Conservation (phyloP, 2,113 vertebrate genomes). For the Thalassoma bifasciatum region DNA sequence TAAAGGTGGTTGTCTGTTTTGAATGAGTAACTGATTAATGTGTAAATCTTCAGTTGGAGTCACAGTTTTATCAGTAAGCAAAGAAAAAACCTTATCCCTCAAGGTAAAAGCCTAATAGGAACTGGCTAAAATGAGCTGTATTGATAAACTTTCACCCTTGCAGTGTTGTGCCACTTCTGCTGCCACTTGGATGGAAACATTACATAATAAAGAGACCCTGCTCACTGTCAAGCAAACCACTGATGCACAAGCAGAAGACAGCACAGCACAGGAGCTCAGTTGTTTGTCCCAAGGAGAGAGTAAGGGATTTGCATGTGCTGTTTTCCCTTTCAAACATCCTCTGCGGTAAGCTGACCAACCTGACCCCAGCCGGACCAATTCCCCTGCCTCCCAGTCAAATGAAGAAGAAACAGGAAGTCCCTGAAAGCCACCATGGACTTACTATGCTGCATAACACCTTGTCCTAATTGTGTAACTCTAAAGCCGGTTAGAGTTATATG, state of each 20-base stretch:
- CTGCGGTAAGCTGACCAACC: constrained; percentile 21
- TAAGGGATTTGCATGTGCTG: constrained; percentile 73
- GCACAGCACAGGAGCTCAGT: constrained; percentile 49
- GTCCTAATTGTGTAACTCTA: constrained; percentile 11
- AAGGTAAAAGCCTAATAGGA: neutral
- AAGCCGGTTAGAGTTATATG: constrained; percentile 12
- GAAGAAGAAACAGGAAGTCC: constrained; percentile 36
- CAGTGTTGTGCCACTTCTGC: constrained; percentile 38
- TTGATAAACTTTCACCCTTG: constrained; percentile 26
- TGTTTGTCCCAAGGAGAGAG: constrained; percentile 51
- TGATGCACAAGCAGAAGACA: constrained; percentile 30
- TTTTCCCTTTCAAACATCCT: constrained; percentile 82
- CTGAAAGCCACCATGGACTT: constrained; percentile 14
- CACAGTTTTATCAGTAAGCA: constrained; percentile 7
- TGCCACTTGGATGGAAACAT: constrained; percentile 49
- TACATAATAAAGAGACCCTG: constrained; percentile 51
- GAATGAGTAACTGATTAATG: neutral
- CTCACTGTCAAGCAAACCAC: constrained; percentile 42
- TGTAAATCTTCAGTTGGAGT: neutral
- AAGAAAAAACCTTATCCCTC: neutral
- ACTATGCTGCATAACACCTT: neutral
- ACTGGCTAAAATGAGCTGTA: constrained; percentile 3
- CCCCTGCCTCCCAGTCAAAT: constrained; percentile 69
- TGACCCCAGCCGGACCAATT: neutral
- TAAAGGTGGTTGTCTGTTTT: neutral